These are phyloP conservation scores for Lucilia cuprina DNA, from an alignment of 1,140 invertebrate species.

Conservation along the genomic window DNA sequence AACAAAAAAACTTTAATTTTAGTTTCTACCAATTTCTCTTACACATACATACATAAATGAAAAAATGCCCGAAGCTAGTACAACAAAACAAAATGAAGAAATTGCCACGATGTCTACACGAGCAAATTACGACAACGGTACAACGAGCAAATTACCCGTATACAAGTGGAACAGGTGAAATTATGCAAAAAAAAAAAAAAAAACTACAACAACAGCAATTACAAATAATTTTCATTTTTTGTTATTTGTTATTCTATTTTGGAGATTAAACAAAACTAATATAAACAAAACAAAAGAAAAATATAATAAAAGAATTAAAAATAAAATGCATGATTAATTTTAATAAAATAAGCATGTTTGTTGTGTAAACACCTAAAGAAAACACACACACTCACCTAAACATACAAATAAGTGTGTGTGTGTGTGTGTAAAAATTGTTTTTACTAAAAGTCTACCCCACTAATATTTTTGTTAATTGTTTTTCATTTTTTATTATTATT, in stretches of 20 bases:
- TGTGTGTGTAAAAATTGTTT: not conserved
- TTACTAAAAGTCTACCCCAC: too few relatives aligned
- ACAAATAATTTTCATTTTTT: not conserved
- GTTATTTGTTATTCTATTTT: not conserved
- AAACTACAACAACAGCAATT: not conserved
- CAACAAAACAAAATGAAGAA: slow-evolving; percentile 20
- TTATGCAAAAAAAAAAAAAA: too few relatives aligned
- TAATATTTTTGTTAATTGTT: too few relatives aligned
- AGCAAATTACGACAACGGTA: not conserved
- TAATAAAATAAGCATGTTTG: slow-evolving; percentile 22
- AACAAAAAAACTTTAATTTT: not conserved
- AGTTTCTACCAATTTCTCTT: not conserved
- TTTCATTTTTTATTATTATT: too few relatives aligned
- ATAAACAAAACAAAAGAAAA: too few relatives aligned
- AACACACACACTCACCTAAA: not conserved
- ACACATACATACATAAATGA: not conserved
- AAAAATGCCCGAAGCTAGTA: slow-evolving; percentile 22
- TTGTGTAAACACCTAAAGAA: slow-evolving; percentile 15
- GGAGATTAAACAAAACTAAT: not conserved
- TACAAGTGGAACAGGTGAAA: slow-evolving; percentile 32
- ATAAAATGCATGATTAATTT: not conserved
- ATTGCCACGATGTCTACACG: slow-evolving; percentile 20
- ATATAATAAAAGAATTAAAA: not conserved
- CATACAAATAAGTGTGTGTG: not conserved
- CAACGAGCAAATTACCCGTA: not conserved